These are phyloP conservation scores for Trichoplax adhaerens DNA, from an alignment of 37 sponge, comb jelly and placozoan genomes.

Conservation along the genomic window DNA sequence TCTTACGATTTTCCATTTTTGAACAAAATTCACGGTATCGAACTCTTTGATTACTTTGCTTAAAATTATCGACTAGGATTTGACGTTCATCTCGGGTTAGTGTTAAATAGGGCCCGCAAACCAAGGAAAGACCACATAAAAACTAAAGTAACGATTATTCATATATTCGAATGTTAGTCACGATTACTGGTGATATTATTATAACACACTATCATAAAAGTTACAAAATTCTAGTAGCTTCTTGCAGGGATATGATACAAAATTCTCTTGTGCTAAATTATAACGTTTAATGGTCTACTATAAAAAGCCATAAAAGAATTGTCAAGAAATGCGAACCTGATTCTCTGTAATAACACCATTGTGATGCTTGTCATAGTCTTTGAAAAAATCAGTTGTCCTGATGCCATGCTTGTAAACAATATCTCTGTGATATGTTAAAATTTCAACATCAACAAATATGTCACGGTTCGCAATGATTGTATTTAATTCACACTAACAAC, in stretches of 20 bases:
- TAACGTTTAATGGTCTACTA: neutral
- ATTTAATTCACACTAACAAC: neutral
- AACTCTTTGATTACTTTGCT: slow-evolving; percentile 44
- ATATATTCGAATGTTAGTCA: neutral
- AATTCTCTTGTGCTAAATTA: neutral
- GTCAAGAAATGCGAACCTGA: slow-evolving; percentile 33
- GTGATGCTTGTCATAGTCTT: slow-evolving; percentile 67
- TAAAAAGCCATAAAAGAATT: slow-evolving; percentile 8
- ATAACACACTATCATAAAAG: neutral
- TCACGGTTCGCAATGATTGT: slow-evolving; percentile 16
- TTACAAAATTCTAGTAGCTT: neutral
- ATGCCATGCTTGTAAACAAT: slow-evolving; percentile 78
- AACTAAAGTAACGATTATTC: slow-evolving; percentile 14
- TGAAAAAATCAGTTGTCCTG: slow-evolving; percentile 84
- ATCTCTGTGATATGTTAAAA: slow-evolving; percentile 17
- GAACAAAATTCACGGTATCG: slow-evolving; percentile 68
- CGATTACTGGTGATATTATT: neutral
- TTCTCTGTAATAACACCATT: slow-evolving; percentile 82
- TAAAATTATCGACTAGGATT: slow-evolving; percentile 34
- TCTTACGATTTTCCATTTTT: slow-evolving; percentile 68
- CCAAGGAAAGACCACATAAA: slow-evolving; percentile 46
- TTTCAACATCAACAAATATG: neutral
- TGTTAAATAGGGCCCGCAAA: slow-evolving; percentile 20
- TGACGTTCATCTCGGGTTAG: slow-evolving; percentile 47
- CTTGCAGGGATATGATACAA: neutral